These are phyloP conservation scores for Lophura nycthemera DNA, from an alignment of 2,113 vertebrate genomes.

Conservation along the genomic window DNA sequence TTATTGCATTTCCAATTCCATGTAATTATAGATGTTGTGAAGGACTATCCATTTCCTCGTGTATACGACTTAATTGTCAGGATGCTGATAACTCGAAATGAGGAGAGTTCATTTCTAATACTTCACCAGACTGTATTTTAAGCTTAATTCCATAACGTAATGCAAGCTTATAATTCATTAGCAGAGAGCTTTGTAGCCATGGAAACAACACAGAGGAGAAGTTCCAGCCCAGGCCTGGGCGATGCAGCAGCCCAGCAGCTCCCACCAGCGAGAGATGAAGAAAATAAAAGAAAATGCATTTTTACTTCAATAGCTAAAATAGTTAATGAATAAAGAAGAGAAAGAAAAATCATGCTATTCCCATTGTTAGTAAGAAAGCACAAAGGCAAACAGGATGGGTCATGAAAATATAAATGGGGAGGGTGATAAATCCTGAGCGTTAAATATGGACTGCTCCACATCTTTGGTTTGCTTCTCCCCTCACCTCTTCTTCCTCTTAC, in stretches of 20 bases:
- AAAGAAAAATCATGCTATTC: neutral
- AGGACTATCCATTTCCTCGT: conserved; percentile 31
- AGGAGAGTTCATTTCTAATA: neutral
- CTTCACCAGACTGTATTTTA: neutral
- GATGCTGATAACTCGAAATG: conserved; percentile 24
- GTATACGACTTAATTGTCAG: conserved; percentile 38
- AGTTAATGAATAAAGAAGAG: neutral
- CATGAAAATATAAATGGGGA: neutral
- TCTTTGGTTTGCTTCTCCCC: neutral
- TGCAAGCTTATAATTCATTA: neutral
- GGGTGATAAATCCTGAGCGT: neutral
- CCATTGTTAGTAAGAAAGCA: neutral
- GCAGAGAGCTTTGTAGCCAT: neutral
- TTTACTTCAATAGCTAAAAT: neutral
- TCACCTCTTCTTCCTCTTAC: neutral
- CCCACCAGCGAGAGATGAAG: neutral
- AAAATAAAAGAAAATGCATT: neutral
- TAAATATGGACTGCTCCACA: neutral
- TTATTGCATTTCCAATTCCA: conserved; percentile 43
- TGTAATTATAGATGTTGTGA: conserved; percentile 26
- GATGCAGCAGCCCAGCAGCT: neutral
- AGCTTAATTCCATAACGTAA: neutral
- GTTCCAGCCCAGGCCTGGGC: neutral
- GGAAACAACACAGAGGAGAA: neutral
- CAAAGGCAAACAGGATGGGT: neutral